phyloP scores from a whole-genome alignment of 2,888 invertebrate species.

The Yponomeuta plumbellus region DNA sequence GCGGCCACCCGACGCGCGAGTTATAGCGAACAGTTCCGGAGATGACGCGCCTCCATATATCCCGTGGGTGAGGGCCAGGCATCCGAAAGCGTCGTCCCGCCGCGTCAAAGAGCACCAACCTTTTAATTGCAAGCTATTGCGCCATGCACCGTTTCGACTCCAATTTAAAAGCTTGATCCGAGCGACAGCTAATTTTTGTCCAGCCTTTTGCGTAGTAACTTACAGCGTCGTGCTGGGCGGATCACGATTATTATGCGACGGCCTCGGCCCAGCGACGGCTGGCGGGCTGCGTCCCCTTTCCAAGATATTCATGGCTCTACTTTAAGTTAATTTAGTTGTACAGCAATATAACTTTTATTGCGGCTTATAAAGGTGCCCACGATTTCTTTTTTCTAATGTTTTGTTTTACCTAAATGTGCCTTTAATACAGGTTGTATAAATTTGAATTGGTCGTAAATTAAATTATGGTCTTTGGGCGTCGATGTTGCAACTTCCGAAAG shows the following conservation, averaged over 20 bases:
- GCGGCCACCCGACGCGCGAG: conserved; percentile 63
- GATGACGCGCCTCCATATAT: conserved; percentile 44
- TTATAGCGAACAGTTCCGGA: conserved; percentile 43
- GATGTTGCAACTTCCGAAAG: not conserved
- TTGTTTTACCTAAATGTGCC: conserved; percentile 18
- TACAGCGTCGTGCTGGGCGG: conserved; percentile 59
- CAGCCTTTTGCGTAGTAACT: conserved; percentile 56
- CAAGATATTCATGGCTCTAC: conserved; percentile 46
- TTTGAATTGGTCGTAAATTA: conserved; percentile 17
- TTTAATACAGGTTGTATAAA: conserved; percentile 17
- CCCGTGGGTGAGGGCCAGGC: conserved; percentile 19
- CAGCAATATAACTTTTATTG: conserved; percentile 38
- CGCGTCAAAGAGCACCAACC: conserved; percentile 32
- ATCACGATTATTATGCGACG: conserved; percentile 56
- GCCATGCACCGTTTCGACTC: conserved; percentile 32
- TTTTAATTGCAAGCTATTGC: conserved; percentile 39
- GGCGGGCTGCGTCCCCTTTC: conserved; percentile 38
- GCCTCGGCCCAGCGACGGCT: conserved; percentile 25
- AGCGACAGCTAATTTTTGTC: conserved; percentile 52
- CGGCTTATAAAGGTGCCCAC: conserved; percentile 37
- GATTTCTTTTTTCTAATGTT: conserved; percentile 31
- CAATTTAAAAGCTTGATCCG: conserved; percentile 21
- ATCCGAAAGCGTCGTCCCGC: conserved; percentile 8
- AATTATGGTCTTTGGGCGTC: conserved; percentile 15
- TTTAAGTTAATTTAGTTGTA: conserved; percentile 30